Evolutionary conservation across 2,888 invertebrate species (phyloP).

Genomic region (Megaustenia siamemsis): DNA sequence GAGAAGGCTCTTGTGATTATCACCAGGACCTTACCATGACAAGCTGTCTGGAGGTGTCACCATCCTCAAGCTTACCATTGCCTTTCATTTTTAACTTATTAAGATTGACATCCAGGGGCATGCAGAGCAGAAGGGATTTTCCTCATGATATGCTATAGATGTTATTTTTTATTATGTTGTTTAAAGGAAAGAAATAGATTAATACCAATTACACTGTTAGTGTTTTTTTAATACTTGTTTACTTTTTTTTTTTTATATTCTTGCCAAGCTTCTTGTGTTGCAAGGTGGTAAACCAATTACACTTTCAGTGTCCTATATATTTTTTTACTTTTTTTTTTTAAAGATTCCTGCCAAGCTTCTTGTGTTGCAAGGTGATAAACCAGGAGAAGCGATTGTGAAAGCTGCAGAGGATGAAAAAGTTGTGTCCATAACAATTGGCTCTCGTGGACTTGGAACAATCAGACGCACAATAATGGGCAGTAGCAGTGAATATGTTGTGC

Average conservation of each 20-base stretch:
- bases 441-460: slow-evolving; percentile 54
- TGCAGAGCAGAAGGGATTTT: too few species aligned
- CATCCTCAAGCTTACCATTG: too few species aligned
- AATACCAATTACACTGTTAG: too few species aligned
- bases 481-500: slow-evolving; percentile 56
- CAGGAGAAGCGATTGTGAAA: slow-evolving; percentile 50
- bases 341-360: slow-evolving; percentile 36
- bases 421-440: slow-evolving; percentile 49
- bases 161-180: too few species aligned
- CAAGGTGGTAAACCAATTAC: slow-evolving; percentile 51
- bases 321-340: not conserved
- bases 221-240: not conserved
- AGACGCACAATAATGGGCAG: slow-evolving; percentile 56
- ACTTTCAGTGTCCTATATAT: too few species aligned
- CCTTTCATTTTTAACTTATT: too few species aligned
- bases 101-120: too few species aligned
- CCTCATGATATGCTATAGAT: too few species aligned
- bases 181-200: too few species aligned
- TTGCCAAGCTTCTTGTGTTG: slow-evolving; percentile 27
- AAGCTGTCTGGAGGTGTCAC: too few species aligned
- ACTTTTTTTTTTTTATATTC: slow-evolving; percentile 18
- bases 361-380: slow-evolving; percentile 47
- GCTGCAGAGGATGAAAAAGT: slow-evolving; percentile 44
- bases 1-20: too few species aligned
- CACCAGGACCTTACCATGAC: too few species aligned